Percentiles rank a stretch among this genome's conserved stretches.
These are phyloP conservation scores for Poeciliopsis presidionis DNA, from an alignment of 2,797 vertebrate species.

Conservation along the genomic window DNA sequence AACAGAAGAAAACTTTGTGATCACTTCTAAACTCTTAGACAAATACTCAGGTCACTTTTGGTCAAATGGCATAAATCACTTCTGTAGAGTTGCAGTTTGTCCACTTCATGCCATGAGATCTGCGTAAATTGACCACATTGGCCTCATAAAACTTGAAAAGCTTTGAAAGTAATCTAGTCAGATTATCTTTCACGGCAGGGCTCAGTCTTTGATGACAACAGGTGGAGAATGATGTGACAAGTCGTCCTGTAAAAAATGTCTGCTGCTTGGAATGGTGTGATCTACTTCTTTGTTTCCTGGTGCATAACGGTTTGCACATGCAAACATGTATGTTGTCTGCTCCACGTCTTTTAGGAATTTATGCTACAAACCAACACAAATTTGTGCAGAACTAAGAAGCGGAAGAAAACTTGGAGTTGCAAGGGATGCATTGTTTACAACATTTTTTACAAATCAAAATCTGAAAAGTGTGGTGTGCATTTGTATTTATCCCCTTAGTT, in stretches of 20 bases:
- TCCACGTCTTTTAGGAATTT: background rate
- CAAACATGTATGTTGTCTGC: background rate
- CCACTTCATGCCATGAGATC: constrained; percentile 63
- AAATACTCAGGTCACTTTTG: constrained; percentile 15
- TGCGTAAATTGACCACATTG: constrained; percentile 54
- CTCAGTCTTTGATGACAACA: constrained; percentile 50
- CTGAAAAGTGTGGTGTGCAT: background rate
- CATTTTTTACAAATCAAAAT: background rate
- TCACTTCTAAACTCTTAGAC: constrained; percentile 40
- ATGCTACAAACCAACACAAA: background rate
- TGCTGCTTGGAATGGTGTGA: constrained; percentile 14
- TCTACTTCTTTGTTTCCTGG: constrained; percentile 2
- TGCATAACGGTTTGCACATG: background rate
- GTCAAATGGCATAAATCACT: constrained; percentile 21
- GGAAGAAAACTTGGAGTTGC: background rate
- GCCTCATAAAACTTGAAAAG: constrained; percentile 68
- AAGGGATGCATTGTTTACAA: background rate
- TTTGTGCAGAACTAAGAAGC: background rate
- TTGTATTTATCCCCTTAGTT: background rate
- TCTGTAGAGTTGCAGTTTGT: constrained; percentile 11
- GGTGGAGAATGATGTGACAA: constrained; percentile 57
- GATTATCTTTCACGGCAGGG: constrained; percentile 55
- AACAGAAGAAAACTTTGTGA: constrained; percentile 60
- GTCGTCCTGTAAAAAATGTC: constrained; percentile 34
- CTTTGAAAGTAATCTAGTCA: constrained; percentile 50